These are phyloP conservation scores for Indicator indicator DNA, from an alignment of 2,113 vertebrate species.

Conservation along the genomic window DNA sequence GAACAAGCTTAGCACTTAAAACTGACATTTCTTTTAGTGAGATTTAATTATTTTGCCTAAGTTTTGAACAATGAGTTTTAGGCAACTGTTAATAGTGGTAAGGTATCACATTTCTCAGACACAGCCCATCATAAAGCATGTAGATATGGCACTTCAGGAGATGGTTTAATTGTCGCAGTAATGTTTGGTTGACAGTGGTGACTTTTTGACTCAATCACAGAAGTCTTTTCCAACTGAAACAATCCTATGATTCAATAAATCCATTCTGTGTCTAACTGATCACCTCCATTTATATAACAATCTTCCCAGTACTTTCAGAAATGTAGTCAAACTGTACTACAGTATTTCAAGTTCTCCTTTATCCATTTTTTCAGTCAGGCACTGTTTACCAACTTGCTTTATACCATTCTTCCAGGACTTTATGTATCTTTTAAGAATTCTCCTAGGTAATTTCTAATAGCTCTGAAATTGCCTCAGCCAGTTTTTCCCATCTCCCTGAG, in stretches of 20 bases:
- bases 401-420: neutral
- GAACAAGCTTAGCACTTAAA: neutral
- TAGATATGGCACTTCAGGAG: too few species aligned
- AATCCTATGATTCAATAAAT: neutral
- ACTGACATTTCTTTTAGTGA: neutral
- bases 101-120: neutral
- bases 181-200: too few species aligned
- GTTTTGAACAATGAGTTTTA: neutral
- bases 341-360: neutral
- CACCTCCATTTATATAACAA: neutral
- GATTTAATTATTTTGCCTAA: neutral
- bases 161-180: too few species aligned
- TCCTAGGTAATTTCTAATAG: neutral
- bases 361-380: neutral
- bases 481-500: neutral
- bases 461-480: neutral
- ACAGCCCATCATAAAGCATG: neutral
- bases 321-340: neutral
- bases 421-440: neutral
- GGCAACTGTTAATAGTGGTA: neutral
- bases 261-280: neutral
- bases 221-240: too few species aligned
- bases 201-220: too few species aligned
- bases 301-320: neutral
- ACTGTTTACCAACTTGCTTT: neutral